A percentile compares a stretch with the other conserved stretches of the same genome.
Conservation (phyloP, 2,113 vertebrate genomes). For the Saimiri boliviensis region DNA sequence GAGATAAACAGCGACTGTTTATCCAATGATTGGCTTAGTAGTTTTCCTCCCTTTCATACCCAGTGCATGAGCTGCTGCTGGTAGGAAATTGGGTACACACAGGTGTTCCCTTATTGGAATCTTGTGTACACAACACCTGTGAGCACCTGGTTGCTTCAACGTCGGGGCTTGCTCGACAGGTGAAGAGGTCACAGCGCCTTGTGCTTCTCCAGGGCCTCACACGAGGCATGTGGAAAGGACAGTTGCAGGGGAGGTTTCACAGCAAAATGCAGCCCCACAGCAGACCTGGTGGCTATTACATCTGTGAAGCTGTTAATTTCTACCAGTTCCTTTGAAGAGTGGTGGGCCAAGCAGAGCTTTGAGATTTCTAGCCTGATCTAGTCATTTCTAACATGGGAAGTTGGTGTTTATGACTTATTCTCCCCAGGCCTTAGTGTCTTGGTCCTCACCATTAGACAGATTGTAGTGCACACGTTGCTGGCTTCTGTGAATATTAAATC, state of each 20-base stretch:
- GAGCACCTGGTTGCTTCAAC: background rate
- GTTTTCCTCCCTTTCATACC: background rate
- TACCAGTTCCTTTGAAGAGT: background rate
- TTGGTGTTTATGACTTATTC: rapidly evolving
- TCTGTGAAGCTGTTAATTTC: background rate
- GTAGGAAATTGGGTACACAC: background rate
- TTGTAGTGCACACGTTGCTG: rapidly evolving
- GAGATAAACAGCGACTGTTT: background rate
- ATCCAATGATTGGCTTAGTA: background rate
- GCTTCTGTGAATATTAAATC: background rate
- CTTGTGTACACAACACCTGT: background rate
- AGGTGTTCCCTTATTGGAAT: background rate
- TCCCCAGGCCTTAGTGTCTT: background rate
- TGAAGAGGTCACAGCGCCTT: background rate
- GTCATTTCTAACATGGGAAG: rapidly evolving
- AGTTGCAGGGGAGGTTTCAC: rapidly evolving
- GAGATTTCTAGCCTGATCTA: background rate
- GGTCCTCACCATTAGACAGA: background rate
- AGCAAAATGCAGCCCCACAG: background rate
- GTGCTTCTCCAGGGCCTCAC: background rate
- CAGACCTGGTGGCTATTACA: rapidly evolving
- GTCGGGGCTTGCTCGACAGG: background rate
- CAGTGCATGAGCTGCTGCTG: background rate
- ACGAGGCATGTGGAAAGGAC: rapidly evolving
- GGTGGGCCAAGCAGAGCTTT: background rate